A percentile compares a stretch with the other conserved stretches of the same genome.
Conservation (phyloP, 2,888 invertebrate species). For the Dichetophora obliterata region DNA sequence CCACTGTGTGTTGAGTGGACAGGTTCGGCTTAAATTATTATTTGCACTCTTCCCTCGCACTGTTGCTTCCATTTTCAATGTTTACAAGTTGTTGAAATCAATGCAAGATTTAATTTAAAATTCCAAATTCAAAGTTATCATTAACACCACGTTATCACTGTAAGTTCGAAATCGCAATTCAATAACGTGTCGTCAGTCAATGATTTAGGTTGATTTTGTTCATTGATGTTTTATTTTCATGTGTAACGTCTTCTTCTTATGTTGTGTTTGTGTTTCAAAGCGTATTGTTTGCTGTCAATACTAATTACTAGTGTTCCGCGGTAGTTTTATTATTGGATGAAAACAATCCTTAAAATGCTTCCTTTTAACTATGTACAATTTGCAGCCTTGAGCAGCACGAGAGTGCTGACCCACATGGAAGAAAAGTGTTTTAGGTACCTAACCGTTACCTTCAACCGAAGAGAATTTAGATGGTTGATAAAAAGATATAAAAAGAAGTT, state of each 20-base stretch:
- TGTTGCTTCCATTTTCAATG: background rate
- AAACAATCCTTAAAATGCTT: slow-evolving; percentile 53
- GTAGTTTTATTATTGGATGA: background rate
- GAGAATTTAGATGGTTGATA: no score
- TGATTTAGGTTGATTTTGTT: background rate
- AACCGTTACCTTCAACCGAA: no score
- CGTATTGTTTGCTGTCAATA: background rate
- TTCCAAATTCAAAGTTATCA: slow-evolving; percentile 6
- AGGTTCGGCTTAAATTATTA: background rate
- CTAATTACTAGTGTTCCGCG: no score
- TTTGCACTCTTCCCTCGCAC: background rate
- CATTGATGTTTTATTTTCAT: background rate
- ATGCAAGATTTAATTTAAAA: background rate
- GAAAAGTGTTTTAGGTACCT: slow-evolving; percentile 1
- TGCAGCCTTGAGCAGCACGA: slow-evolving; percentile 51
- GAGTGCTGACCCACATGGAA: slow-evolving; percentile 47
- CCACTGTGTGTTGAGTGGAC: no score
- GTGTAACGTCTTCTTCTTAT: background rate
- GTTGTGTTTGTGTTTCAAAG: background rate
- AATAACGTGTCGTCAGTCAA: slow-evolving; percentile 6
- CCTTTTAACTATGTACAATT: slow-evolving; percentile 65
- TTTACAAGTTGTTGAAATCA: slow-evolving; percentile 7
- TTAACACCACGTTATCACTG: background rate
- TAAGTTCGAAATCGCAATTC: background rate
- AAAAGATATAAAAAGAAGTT: no score